These are phyloP conservation scores for Oncorhynchus nerka DNA, from an alignment of 2,113 vertebrate genomes.

Conservation along the genomic window DNA sequence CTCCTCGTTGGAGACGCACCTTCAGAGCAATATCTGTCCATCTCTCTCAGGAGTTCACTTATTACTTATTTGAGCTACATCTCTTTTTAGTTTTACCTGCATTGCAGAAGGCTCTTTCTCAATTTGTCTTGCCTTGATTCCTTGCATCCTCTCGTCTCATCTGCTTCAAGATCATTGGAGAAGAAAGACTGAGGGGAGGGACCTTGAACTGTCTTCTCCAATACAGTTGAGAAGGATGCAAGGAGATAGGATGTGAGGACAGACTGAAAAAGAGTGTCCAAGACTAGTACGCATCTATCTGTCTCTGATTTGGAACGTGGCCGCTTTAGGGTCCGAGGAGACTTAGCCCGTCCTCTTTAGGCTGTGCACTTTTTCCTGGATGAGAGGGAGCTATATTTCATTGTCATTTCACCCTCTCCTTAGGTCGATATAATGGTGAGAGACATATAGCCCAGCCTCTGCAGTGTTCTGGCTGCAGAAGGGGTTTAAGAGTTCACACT, in stretches of 20 bases:
- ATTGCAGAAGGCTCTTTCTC: slow-evolving; percentile 14
- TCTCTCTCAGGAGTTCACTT: slow-evolving; percentile 54
- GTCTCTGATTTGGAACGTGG: slow-evolving; percentile 62
- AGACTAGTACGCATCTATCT: slow-evolving; percentile 60
- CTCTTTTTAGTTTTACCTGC: slow-evolving; percentile 51
- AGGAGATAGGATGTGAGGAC: no score
- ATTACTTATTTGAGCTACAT: slow-evolving; percentile 46
- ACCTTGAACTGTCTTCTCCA: no score
- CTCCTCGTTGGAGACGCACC: no score
- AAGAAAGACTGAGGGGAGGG: no score
- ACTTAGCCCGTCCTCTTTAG: slow-evolving; percentile 67
- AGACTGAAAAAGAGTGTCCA: slow-evolving; percentile 31
- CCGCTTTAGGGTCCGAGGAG: slow-evolving; percentile 62
- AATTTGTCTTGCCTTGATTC: not conserved
- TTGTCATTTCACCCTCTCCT: slow-evolving; percentile 66
- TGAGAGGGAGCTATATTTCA: slow-evolving; percentile 63
- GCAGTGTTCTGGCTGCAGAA: slow-evolving; percentile 60
- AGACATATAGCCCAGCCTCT: slow-evolving; percentile 62
- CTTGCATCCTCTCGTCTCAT: slow-evolving; percentile 17
- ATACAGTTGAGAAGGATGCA: no score
- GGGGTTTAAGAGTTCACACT: slow-evolving; percentile 63
- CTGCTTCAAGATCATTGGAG: no score
- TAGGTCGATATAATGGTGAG: slow-evolving; percentile 65
- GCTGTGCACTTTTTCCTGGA: slow-evolving; percentile 62
- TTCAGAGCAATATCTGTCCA: slow-evolving; percentile 60